Percentiles rank a stretch among this genome's conserved stretches.
Conservation (phyloP, 2,113 vertebrate species). For the Opisthocomus hoazin region DNA sequence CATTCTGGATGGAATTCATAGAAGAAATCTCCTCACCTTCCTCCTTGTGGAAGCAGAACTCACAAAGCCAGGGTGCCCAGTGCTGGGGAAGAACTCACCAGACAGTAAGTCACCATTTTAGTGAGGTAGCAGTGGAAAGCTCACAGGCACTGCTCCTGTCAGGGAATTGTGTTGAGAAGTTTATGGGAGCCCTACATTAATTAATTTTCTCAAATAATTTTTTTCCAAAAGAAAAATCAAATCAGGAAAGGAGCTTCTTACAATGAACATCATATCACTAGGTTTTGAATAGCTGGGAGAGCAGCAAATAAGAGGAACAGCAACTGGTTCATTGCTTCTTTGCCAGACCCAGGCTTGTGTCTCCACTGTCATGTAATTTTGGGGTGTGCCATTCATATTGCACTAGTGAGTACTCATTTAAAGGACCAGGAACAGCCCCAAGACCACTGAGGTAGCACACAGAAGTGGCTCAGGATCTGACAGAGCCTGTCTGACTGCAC, state of each 20-base stretch:
- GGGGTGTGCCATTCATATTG: background rate
- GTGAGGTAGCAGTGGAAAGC: background rate
- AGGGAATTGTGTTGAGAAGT: background rate
- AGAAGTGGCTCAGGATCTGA: background rate
- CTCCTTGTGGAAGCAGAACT: background rate
- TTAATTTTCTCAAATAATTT: background rate
- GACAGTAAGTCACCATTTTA: background rate
- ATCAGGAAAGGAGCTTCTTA: background rate
- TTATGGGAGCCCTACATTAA: background rate
- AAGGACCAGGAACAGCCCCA: background rate
- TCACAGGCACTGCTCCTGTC: background rate
- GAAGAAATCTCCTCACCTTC: background rate
- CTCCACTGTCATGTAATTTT: background rate
- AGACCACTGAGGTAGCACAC: background rate
- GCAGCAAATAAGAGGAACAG: background rate
- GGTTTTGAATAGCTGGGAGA: background rate
- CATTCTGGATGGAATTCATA: background rate
- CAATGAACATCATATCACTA: background rate
- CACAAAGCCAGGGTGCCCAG: accelerated
- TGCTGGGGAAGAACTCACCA: background rate
- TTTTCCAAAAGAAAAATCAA: background rate
- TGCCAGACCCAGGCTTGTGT: background rate
- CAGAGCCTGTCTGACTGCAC: background rate
- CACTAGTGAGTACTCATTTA: background rate
- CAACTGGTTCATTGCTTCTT: background rate